Conservation (phyloP, 2,888 invertebrate species). For the Liodrosophila aerea region DNA sequence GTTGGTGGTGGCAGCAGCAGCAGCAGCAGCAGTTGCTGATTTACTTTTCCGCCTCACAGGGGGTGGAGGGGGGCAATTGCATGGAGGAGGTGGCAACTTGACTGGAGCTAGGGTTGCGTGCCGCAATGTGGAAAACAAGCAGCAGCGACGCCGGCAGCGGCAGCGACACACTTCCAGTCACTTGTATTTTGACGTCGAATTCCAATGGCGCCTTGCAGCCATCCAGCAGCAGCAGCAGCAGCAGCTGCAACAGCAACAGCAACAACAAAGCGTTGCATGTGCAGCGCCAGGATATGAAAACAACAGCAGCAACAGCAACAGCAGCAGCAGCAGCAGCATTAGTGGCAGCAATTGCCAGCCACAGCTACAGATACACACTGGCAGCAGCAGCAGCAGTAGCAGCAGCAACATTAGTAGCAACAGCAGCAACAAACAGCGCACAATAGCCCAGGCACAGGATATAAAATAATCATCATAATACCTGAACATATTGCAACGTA, state of each 20-base stretch:
- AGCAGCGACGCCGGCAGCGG: constrained; percentile 28
- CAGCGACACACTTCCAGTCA: constrained; percentile 76
- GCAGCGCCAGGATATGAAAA: constrained; percentile 61
- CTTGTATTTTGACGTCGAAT: constrained; percentile 71
- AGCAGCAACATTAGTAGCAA: constrained; percentile 33
- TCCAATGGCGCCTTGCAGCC: constrained; percentile 73
- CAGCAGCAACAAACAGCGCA: constrained; percentile 18
- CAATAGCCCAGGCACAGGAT: constrained; percentile 32
- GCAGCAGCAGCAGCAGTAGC: constrained; percentile 41
- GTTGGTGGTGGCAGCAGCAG: constrained; percentile 24
- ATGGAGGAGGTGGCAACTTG: constrained; percentile 37
- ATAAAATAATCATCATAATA: neutral
- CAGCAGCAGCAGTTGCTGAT: neutral
- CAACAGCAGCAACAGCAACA: constrained; percentile 49
- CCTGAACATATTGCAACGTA: constrained; percentile 52
- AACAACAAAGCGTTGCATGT: constrained; percentile 56
- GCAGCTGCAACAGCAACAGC: constrained; percentile 15
- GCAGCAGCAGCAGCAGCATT: constrained; percentile 43
- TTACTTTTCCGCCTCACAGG: constrained; percentile 28
- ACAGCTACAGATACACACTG: constrained; percentile 33
- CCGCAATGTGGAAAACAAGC: constrained; percentile 66
- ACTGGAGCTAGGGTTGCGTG: constrained; percentile 61
- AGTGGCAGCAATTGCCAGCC: constrained; percentile 26
- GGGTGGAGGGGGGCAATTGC: constrained; percentile 49
- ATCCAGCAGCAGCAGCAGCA: constrained; percentile 52